These are phyloP conservation scores for Onthophagus taurus DNA, from an alignment of 1,140 invertebrate species.

Conservation along the genomic window DNA sequence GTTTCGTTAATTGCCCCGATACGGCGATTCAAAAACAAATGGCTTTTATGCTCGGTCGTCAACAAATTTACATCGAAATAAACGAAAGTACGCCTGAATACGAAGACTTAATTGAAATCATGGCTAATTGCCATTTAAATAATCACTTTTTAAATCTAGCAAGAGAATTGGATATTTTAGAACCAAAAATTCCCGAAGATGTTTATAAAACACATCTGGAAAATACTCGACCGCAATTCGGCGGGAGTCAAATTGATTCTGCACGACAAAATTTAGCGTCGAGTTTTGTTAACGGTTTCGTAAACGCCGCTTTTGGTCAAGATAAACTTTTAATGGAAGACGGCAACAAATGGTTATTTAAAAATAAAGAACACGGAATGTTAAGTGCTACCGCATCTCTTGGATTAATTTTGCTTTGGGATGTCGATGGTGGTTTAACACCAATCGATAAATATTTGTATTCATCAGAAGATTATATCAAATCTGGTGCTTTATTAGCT, in stretches of 20 bases:
- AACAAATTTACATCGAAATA: conserved; percentile 83
- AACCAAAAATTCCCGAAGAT: conserved; percentile 98
- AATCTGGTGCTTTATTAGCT: conserved; percentile 92
- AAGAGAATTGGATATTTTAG: conserved; percentile 98
- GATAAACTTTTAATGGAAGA: conserved; percentile 96
- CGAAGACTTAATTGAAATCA: conserved; percentile 90
- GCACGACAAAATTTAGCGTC: conserved; percentile 94
- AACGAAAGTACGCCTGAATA: conserved; percentile 60
- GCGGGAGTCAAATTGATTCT: conserved; percentile 83
- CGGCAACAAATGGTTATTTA: conserved; percentile 97
- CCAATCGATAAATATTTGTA: conserved; percentile 99
- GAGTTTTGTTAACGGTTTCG: conserved; percentile 98
- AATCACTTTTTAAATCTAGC: conserved; percentile 93
- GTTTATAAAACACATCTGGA: conserved; percentile 99
- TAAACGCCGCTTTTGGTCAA: conserved; percentile 96
- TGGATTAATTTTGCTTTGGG: conserved; percentile 90
- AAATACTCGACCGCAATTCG: conserved; percentile 74
- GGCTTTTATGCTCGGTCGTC: conserved; percentile 93
- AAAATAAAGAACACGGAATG: conserved; percentile 99
- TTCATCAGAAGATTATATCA: conserved; percentile 89
- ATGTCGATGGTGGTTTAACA: conserved; percentile 95
- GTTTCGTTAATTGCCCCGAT: conserved; percentile 81
- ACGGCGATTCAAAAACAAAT: conserved; percentile 87
- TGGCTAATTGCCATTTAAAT: conserved; percentile 94
- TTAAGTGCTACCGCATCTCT: conserved; percentile 94